Evolutionary conservation across 2,888 invertebrate species (phyloP), one percentile per base, ranked within the genome.

Genomic region (Ectemnius lituratus): DNA sequence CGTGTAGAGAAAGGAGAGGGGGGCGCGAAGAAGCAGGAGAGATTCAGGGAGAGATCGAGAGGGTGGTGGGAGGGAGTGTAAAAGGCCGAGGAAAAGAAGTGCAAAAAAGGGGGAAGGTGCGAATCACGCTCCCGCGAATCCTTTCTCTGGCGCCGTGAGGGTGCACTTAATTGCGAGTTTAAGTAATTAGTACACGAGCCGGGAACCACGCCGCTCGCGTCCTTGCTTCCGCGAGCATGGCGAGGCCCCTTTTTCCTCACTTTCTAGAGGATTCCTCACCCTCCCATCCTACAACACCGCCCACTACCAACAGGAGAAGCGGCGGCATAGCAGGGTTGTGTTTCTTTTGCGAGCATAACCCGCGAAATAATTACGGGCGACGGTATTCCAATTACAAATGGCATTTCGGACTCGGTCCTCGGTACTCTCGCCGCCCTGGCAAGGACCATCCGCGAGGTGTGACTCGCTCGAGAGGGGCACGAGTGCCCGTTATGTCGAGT

Each of bases 81-180:
- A 72, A 60, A 65, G 71, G 70, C 62, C 65, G 71, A 52, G 52
- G 52, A 52, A 52, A 52, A 82, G 75, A 79, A 77, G 84, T 75
- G 70, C 67, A 71, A 78, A 82, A 82, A 74, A 57, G 75, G 82
- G 76, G 82, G 80, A 76, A 88, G 87, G 88, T 86, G 88, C 85
- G 86, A 87, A 87, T 84, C 84, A 85, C 84, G 85, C 85, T 86
- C 82, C 84, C 85, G 85, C 84, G 85, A 84, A 79, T 81, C 84
- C 81, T 85, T 84, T 80, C 83, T 85, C 76, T 78, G 73, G 72
- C 78, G 67, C 72, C 80, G 78, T 73, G 80, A 79, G 83, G 80
- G 82, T 80, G 84, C 81, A 84, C 82, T 86, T 86, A 82, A 86
- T 86, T 85, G 86, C 84, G 81, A 84, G 83, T 83, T 86, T 86